Conservation (phyloP, 2,888 invertebrate genomes). For the Myopa tessellatipennis region DNA sequence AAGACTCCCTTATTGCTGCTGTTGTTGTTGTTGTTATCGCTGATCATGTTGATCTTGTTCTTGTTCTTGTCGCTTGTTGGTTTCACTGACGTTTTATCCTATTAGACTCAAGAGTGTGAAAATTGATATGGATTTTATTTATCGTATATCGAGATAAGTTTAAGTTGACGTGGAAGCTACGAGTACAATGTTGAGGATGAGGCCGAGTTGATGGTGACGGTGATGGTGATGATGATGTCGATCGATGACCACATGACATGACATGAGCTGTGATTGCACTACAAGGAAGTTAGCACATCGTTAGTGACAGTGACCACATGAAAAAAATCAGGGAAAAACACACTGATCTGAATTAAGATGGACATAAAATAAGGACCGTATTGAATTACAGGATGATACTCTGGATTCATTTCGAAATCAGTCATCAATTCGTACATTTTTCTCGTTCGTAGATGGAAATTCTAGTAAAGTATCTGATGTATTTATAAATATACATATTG, state of each 20-base stretch:
- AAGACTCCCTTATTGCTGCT: neutral
- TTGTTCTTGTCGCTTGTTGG: neutral
- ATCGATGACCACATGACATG: conserved; percentile 4
- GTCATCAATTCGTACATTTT: too few species aligned
- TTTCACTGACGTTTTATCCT: neutral
- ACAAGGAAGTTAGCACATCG: neutral
- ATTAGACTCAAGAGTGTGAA: conserved; percentile 16
- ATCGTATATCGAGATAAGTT: neutral
- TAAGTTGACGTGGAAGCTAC: neutral
- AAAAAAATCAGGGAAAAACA: neutral
- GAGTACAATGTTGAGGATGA: neutral
- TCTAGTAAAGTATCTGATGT: too few species aligned
- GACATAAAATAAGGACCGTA: too few species aligned
- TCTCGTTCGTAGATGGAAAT: too few species aligned
- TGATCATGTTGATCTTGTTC: neutral
- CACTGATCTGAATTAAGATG: too few species aligned
- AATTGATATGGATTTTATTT: conserved; percentile 22
- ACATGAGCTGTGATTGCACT: neutral
- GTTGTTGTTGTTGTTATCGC: neutral
- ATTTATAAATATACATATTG: too few species aligned
- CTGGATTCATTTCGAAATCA: too few species aligned
- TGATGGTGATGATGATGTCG: conserved; percentile 16
- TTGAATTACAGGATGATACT: too few species aligned
- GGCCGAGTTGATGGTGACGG: neutral
- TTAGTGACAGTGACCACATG: neutral